Base-by-base conservation (phyloP, 2,888 invertebrate genomes). In the Leucoptera coffeella region DNA sequence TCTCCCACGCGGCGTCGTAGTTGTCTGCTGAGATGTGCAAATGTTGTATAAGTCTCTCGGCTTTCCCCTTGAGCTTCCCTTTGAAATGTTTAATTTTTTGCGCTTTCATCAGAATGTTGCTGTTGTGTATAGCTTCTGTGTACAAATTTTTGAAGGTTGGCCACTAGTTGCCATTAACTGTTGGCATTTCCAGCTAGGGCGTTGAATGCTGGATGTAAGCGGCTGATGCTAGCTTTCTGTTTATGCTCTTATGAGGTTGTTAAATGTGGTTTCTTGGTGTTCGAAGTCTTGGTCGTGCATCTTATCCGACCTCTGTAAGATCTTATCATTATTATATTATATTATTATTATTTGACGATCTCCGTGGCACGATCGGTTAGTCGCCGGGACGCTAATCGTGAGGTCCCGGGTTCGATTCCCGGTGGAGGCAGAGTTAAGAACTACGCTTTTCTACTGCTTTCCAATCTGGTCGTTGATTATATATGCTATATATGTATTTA, bases 51-150 rank as follows among this genome's bases (percentile, higher is more conserved):
- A 37, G 30, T 4, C 32, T 26, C 14, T 33, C 31, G 10, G 32
- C 32, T 20, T 35, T n/a, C 33, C 34, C 34, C 23, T 23, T 29
- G 9, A 34, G 19, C 15, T 32, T 36, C 13, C 31, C 32, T 14
- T 36, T 36, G 6, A 32, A 24, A 19, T 32, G 30, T 21, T 32
- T 30, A 30, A 34, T 34, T 30, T 34, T 32, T 25, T 33, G 33
- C 8, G 27, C 23, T 9, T 33, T 31, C 5, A 31, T 26, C 11
- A 35, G 25, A 3, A 20, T n/a, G 10, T 17, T 25, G 19, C 29
- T 34, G 10, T 27, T 26, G 22, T 34, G 32, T 7, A 31, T 31
- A 4, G 13, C 13, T 8, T 24, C 28, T 5, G 12, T 6, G 13
- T 14, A 29, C 2, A 31, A 12, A 24, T 35, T 32, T 4, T 12